A percentile compares a stretch with the other conserved stretches of the same genome.
These are phyloP conservation scores for Bujurquina vittata DNA, from an alignment of 2,113 vertebrate genomes.

Conservation along the genomic window DNA sequence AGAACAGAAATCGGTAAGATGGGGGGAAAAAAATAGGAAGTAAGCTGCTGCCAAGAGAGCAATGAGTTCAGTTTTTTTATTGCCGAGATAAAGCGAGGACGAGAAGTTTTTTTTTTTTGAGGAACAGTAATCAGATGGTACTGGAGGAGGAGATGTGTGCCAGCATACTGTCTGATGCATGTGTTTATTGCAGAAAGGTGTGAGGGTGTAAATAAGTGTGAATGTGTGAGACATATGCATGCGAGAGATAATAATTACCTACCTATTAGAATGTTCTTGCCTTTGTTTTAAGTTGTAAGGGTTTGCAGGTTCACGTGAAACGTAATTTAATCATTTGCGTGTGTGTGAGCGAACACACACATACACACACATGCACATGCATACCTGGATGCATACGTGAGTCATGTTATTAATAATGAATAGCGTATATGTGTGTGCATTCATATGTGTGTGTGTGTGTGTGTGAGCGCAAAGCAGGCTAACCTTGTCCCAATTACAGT, in stretches of 20 bases:
- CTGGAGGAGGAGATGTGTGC: slow-evolving; percentile 10
- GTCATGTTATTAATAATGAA: slow-evolving; percentile 45
- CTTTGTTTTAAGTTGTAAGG: slow-evolving; percentile 21
- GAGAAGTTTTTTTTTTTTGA: neutral
- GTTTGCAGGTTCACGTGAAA: neutral
- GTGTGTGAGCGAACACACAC: neutral
- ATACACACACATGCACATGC: too few relatives aligned
- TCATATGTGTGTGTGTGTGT: neutral
- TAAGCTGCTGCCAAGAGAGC: neutral
- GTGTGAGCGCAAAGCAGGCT: slow-evolving; percentile 44
- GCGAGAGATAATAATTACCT: slow-evolving; percentile 14
- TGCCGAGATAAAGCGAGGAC: neutral
- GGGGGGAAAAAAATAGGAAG: neutral
- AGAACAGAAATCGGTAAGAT: neutral
- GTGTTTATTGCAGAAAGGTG: slow-evolving; percentile 23
- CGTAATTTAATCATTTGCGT: slow-evolving; percentile 23
- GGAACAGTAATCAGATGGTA: neutral
- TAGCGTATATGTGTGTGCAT: slow-evolving; percentile 1
- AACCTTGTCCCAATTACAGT: slow-evolving; percentile 82
- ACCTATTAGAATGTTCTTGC: neutral
- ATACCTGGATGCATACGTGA: slow-evolving; percentile 8
- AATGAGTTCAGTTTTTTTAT: neutral
- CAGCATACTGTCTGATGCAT: neutral
- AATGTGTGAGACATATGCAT: slow-evolving; percentile 13
- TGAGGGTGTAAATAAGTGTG: slow-evolving; percentile 45